Base-by-base conservation (phyloP, 2,113 vertebrate genomes). In the Hipposideros armiger region DNA sequence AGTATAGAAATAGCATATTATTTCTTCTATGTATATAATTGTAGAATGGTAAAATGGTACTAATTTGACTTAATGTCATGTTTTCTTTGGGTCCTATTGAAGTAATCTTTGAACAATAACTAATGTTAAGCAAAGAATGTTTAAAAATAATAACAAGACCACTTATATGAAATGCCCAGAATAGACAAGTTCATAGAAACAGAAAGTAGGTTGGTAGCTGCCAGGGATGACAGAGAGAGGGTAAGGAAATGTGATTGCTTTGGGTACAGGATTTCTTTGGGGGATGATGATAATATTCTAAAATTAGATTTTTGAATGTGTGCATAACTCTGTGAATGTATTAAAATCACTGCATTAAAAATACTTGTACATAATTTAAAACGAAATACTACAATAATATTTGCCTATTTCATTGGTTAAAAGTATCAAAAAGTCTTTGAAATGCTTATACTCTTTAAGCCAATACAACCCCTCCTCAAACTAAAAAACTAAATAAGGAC, bases 61-160 rank as follows among this genome's bases (percentile, higher is more conserved):
- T 94, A 88, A n/a, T 58, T 90, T 93, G 22, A 45, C 47, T 96
- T 88, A 94, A 17, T 42, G 0, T 1, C 60, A 14, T 90, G 50
- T 93, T 96, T 90, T 87, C 66, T 88, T 60, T 66, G 74, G 10
- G 72, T 11, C 88, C 40, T 90, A 36, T 83, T 93, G 72, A 95
- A 96, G 95, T 94, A 91, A 80, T 64, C 64, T 80, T 91, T 72
- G 42, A 84, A 62, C 14, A 94, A 69, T 89, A 70, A 76, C 16
- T 11, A 45, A 24, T 69, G 8, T 67, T 77, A 90, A 84, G 69
- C 74, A 92, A 36, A 77, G 6, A 40, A 40, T 6, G 5, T 52
- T 96, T 92, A 70, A 91, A 83, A 82, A 47, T 82, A 95, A 92
- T 50, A 73, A 20, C 40, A 85, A 89, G 28, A 28, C 10, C 60